These are phyloP conservation scores for Capra hircus DNA, from an alignment of 2,113 vertebrate genomes.

Conservation along the genomic window DNA sequence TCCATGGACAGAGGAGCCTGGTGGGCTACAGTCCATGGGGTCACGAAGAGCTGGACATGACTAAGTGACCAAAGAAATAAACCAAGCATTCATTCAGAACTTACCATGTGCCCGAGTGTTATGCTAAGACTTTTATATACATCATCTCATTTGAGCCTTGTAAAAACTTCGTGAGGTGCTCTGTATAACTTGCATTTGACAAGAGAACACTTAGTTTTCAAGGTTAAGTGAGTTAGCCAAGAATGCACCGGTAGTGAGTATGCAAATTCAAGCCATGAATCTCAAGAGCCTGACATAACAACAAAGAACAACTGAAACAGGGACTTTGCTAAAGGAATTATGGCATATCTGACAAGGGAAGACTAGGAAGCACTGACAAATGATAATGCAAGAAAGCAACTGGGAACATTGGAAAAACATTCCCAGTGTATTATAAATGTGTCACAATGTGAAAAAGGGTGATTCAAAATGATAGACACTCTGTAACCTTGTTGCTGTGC, in stretches of 20 bases:
- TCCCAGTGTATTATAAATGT: not conserved
- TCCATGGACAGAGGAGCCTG: not conserved
- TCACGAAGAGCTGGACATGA: not conserved
- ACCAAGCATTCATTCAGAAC: not conserved
- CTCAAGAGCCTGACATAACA: not conserved
- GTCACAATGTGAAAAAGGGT: not conserved
- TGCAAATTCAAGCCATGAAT: not conserved
- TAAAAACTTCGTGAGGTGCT: not conserved
- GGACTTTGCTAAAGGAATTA: no score
- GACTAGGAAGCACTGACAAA: not conserved
- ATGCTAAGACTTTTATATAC: not conserved
- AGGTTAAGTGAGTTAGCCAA: not conserved
- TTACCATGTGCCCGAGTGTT: not conserved
- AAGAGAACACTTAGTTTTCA: not conserved
- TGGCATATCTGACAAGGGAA: not conserved
- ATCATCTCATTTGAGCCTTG: not conserved
- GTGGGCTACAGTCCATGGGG: not conserved
- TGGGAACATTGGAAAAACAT: not conserved
- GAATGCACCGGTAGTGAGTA: fast-evolving
- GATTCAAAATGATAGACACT: not conserved
- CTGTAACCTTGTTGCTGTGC: not conserved
- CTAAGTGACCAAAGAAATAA: not conserved
- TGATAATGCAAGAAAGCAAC: no score
- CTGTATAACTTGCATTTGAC: not conserved
- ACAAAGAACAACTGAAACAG: not conserved